Conservation (phyloP, 2,113 vertebrate species). For the Lepisosteus oculatus region DNA sequence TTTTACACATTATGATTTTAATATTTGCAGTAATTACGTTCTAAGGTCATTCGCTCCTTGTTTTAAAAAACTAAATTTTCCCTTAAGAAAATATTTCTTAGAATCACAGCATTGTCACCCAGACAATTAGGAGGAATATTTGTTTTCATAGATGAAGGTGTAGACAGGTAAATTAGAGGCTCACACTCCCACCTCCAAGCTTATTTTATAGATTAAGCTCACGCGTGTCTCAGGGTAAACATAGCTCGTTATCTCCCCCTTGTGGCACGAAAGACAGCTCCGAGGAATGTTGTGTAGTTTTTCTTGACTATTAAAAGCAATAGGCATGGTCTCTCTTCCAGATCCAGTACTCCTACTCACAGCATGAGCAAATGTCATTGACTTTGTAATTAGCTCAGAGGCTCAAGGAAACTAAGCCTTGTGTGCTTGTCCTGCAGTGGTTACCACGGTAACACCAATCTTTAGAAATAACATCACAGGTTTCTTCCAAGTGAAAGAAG, state of each 20-base stretch:
- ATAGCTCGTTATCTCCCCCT: not conserved
- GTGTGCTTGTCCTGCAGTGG: constrained; percentile 12
- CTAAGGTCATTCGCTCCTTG: no score
- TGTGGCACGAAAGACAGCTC: not conserved
- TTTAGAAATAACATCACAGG: constrained; percentile 16
- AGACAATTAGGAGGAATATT: no score
- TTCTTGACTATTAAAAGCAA: not conserved
- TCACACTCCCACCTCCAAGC: no score
- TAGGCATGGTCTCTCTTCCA: not conserved
- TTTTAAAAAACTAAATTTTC: no score
- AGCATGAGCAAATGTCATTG: constrained; percentile 35
- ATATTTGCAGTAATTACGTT: no score
- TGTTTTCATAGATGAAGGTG: no score
- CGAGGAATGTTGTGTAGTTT: not conserved
- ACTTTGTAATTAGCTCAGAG: constrained; percentile 34
- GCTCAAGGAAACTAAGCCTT: not conserved
- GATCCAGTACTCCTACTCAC: constrained; percentile 4
- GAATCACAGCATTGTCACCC: no score
- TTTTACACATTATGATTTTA: no score
- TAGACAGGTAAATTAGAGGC: no score
- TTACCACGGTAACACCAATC: constrained; percentile 31
- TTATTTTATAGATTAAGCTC: no score
- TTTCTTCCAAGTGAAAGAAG: constrained; percentile 2
- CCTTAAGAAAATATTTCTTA: no score
- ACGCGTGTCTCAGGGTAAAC: not conserved